Percentiles rank a stretch among this genome's conserved stretches.
Evolutionary conservation across 2,113 vertebrate species (phyloP).

Genomic region (Dendrocopos noguchii): DNA sequence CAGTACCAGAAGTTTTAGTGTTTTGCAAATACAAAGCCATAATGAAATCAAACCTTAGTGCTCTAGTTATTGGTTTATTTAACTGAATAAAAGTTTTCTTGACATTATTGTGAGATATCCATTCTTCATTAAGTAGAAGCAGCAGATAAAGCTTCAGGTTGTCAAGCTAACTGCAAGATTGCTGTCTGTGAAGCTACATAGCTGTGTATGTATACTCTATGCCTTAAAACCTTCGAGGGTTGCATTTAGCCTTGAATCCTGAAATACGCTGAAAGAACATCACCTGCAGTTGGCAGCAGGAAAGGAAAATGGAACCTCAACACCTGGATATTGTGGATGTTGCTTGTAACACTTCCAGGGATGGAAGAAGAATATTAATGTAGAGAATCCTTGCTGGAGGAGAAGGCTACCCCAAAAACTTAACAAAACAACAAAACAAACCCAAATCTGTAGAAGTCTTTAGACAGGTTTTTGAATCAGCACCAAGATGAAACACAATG

Average conservation of each 20-base stretch:
- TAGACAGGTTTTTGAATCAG: not conserved
- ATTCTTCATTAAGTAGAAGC: not conserved
- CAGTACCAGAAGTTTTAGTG: not conserved
- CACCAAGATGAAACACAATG: not conserved
- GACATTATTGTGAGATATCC: not conserved
- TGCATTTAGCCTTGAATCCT: not conserved
- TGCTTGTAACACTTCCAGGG: not conserved
- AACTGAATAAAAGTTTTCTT: not conserved
- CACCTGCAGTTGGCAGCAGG: not conserved
- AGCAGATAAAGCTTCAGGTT: not conserved
- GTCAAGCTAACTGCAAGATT: not conserved
- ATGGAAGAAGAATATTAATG: not conserved
- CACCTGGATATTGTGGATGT: not conserved
- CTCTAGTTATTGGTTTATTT: not conserved
- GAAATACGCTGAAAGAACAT: not conserved
- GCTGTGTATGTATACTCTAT: not conserved
- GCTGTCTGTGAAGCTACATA: not conserved
- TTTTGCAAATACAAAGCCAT: not conserved
- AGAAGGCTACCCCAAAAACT: not conserved
- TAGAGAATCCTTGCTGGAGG: not conserved
- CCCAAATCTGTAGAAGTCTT: not conserved
- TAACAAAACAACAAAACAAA: too few relatives aligned
- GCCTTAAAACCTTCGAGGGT: not conserved
- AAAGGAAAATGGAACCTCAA: not conserved
- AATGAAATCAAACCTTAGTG: not conserved